Conservation (phyloP, 2,888 invertebrate genomes). For the Drosophila kuntzei region DNA sequence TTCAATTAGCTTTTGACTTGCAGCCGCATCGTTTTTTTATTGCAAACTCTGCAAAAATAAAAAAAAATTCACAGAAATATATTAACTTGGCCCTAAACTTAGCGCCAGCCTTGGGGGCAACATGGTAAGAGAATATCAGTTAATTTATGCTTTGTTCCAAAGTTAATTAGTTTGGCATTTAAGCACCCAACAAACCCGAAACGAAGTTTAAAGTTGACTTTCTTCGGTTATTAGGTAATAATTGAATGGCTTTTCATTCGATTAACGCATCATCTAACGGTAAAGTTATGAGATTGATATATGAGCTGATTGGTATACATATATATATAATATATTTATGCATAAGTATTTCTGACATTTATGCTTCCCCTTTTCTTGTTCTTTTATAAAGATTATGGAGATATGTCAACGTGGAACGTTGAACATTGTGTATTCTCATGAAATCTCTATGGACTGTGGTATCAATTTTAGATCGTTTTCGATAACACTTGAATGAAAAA, state of each 20-base stretch:
- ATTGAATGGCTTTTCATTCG: conserved; percentile 38
- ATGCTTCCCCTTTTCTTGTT: conserved; percentile 7
- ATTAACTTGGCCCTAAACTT: conserved; percentile 42
- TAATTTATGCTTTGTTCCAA: conserved; percentile 37
- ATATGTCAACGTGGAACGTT: conserved; percentile 45
- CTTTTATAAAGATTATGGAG: conserved; percentile 56
- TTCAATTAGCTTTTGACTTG: conserved; percentile 69
- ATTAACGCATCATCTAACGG: conserved; percentile 74
- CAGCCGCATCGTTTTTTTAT: conserved; percentile 39
- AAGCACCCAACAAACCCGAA: conserved; percentile 22
- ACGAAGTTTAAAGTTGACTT: neutral
- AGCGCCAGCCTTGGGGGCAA: conserved; percentile 67
- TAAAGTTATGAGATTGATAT: conserved; percentile 70
- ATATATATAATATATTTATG: too few species aligned
- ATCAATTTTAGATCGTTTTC: conserved; percentile 24
- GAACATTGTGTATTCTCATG: conserved; percentile 33
- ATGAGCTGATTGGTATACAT: conserved; percentile 35
- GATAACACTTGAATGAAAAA: conserved; percentile 53
- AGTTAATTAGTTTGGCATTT: conserved; percentile 64
- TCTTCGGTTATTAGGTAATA: conserved; percentile 57
- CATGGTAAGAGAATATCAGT: conserved; percentile 14
- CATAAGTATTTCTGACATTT: conserved; percentile 45
- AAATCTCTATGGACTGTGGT: conserved; percentile 42
- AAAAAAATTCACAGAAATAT: conserved; percentile 6
- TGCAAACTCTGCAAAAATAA: conserved; percentile 17